Base-by-base conservation (phyloP, 2,113 vertebrate species). In the Nipponia nippon region DNA sequence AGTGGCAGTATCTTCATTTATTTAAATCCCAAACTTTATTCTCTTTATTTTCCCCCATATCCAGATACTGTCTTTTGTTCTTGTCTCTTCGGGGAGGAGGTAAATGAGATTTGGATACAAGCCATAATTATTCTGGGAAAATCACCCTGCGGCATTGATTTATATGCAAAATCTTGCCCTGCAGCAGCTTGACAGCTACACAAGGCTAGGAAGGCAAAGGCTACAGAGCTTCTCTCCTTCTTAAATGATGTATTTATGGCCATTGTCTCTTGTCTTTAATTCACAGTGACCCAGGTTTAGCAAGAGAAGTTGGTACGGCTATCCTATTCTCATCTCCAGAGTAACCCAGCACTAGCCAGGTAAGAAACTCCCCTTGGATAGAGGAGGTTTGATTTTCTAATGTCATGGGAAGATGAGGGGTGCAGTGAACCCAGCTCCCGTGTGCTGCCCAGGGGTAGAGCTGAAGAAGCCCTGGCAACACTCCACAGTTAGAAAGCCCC, bases 161-260 rank as follows among this genome's bases (percentile, higher is more conserved):
- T 62, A 52, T 61, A 42, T 83, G 53, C 83, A 92, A 70, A 93
- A 66, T 92, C 27, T 90, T 95, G 58, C 80, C 80, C 59, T 73
- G 67, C 58, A 93, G 86, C 86, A 89, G 19, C 62, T 83, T 86
- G 76, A 53, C 40, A 86, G 72, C 62, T 80, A 22, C 40, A 27
- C 19, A 16, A 61, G 58, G 40, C 53, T 49, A 16, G 49, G 21
- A 90, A 69, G 49, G 58, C 44, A 90, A 77, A 73, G 66, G 23
- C 75, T 86, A 25, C 30, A n/a, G 62, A 78, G 40, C 26, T 93
- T 56, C 20, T 71, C 32, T 89, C 27, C 36, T 69, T 52, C 56
- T 58, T 36, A 53, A 58, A 27, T 52, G 11, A 4, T 70, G 2
- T 16, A 58, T 66, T 73, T 70, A 49, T 83, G 58, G 25, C 38